These are phyloP conservation scores for Lutraria rhynchaena DNA, from an alignment of 1,140 invertebrate species.

Conservation along the genomic window DNA sequence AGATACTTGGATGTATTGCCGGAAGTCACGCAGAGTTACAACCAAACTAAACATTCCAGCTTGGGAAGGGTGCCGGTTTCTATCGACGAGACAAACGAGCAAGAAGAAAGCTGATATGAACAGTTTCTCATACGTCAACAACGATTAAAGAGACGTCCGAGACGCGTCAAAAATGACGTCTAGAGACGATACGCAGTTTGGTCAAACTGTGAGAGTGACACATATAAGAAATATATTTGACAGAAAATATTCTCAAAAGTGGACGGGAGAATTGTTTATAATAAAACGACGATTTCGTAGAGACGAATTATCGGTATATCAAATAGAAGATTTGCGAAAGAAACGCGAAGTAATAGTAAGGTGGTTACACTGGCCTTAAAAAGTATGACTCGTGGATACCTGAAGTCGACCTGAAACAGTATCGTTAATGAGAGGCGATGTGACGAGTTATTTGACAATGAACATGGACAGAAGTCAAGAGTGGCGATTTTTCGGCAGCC, in stretches of 20 bases:
- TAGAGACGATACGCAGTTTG: constrained; percentile 9
- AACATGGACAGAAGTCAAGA: not conserved
- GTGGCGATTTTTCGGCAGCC: constrained; percentile 21
- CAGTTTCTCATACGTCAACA: constrained; percentile 5
- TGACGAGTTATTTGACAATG: not conserved
- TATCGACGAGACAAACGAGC: not conserved
- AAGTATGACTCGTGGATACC: constrained; percentile 41
- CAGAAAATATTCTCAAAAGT: constrained; percentile 34
- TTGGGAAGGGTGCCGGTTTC: not conserved
- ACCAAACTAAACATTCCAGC: not conserved
- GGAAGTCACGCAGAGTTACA: constrained; percentile 2
- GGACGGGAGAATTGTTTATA: constrained; percentile 31
- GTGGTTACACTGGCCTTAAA: constrained; percentile 41
- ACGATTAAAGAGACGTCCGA: not conserved
- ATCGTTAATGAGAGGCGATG: not conserved
- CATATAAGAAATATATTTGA: constrained; percentile 1
- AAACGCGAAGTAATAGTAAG: constrained; percentile 23
- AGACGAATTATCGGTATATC: constrained; percentile 15
- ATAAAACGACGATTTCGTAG: constrained; percentile 5
- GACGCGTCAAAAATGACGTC: not conserved
- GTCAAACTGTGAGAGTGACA: constrained; percentile 12
- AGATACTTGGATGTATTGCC: not conserved
- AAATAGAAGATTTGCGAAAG: constrained; percentile 8
- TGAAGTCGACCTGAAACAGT: constrained; percentile 1
- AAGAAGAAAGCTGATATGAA: not conserved